phyloP scores from a whole-genome alignment of 2,888 invertebrate genomes.

The Ischnus inquisitorius region DNA sequence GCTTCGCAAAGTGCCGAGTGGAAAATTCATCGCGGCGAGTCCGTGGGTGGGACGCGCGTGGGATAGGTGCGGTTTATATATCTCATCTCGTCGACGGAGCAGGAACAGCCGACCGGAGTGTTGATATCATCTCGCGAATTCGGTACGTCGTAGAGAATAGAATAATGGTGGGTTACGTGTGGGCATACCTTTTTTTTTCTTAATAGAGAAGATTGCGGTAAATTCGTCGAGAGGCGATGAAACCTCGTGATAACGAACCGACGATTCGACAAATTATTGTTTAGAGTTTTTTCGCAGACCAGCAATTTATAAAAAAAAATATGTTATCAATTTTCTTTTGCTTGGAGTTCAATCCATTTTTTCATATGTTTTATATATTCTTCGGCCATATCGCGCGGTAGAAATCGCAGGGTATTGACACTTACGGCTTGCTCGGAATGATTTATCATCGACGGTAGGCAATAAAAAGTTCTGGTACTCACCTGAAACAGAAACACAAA shows the following conservation, averaged over 20 bases:
- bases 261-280: no score
- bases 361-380: no score
- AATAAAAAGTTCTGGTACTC: not conserved
- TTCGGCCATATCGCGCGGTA: no score
- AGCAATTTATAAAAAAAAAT: no score
- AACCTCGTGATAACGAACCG: not conserved
- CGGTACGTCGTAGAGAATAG: not conserved
- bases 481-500: constrained; percentile 25
- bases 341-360: no score
- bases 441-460: not conserved
- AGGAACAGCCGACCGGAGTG: constrained; percentile 38
- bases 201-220: not conserved
- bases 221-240: not conserved
- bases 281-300: no score
- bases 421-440: not conserved
- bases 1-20: constrained; percentile 53
- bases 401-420: not conserved
- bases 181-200: not conserved
- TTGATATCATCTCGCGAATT: constrained; percentile 61
- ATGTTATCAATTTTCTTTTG: no score
- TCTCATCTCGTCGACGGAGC: constrained; percentile 40
- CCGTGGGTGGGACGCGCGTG: constrained; percentile 59
- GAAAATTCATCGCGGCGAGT: constrained; percentile 48
- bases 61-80: constrained; percentile 44
- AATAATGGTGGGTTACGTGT: not conserved